Evolutionary conservation across 2,888 invertebrate genomes (phyloP).

Genomic region (Habrosyne pyritoides): DNA sequence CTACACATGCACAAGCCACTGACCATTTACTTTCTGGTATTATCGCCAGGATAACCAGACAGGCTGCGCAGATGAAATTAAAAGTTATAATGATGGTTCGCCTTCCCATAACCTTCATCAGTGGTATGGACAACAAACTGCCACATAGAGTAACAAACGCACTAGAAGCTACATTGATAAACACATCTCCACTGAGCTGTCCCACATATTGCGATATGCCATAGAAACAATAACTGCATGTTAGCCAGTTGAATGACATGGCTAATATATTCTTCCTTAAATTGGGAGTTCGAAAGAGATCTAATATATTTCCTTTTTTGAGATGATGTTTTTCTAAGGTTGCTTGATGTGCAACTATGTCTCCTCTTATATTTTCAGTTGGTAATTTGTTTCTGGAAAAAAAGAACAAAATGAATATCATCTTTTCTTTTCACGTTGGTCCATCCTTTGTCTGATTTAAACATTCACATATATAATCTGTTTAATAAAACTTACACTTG

Average conservation of each 20-base stretch:
- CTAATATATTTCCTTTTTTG: slow-evolving; percentile 83
- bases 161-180: slow-evolving; percentile 91
- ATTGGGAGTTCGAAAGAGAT: slow-evolving; percentile 88
- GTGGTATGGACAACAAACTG: slow-evolving; percentile 84
- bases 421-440: no score
- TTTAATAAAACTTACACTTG: slow-evolving; percentile 59
- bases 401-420: slow-evolving; percentile 8
- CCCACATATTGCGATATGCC: slow-evolving; percentile 93
- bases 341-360: slow-evolving; percentile 65
- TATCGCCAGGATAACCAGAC: slow-evolving; percentile 84
- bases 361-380: slow-evolving; percentile 66
- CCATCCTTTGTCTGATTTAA: no score
- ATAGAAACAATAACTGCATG: slow-evolving; percentile 90
- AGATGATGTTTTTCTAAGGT: slow-evolving; percentile 53
- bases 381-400: slow-evolving; percentile 76
- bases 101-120: slow-evolving; percentile 87
- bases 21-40: slow-evolving; percentile 71
- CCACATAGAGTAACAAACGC: slow-evolving; percentile 85
- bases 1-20: slow-evolving; percentile 87
- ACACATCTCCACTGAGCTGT: slow-evolving; percentile 90
- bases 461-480: neutral
- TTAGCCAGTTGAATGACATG: slow-evolving; percentile 90
- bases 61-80: slow-evolving; percentile 84
- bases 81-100: slow-evolving; percentile 86
- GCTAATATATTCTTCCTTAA: slow-evolving; percentile 87